Evolutionary conservation across 2,797 vertebrate species (phyloP), one percentile per base, ranked within the genome.

Genomic region (Austrolebias charrua): DNA sequence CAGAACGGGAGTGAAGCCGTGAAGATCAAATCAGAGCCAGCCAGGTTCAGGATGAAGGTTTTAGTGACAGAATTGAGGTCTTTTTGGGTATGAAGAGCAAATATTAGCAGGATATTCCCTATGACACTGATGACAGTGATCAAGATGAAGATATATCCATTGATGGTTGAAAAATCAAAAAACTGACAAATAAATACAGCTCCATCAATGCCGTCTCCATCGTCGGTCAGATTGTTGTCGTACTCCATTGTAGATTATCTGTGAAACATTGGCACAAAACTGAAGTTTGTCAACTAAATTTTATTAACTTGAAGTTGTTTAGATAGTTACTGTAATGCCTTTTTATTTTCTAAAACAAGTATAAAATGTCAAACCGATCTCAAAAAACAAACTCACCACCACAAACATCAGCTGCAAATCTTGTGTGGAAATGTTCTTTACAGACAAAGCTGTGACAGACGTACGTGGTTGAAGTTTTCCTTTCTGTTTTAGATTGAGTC

Each of bases 21-120:
- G 61, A 93, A 91, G 50, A 92, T 3, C 42, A 93, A 58, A 61
- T 93, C 89, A 0, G 92, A 92, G 60, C 66, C 60, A 1, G 72
- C 71, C 69, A 94, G 68, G 69, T 89, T 92, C 29, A 94, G 50
- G 24, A 93, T 50, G 20, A 91, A 91, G 0, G 91, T 3, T 53
- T 88, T 91, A 28, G 89, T 90, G 58, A 83, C 73, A n/a, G 81
- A 79, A 63, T 79, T 89, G 14, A 87, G 46, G 5, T 81, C 71
- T 71, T 91, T 81, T 0, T 78, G 75, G 13, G 51, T 14, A 2
- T 72, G 2, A 0, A 93, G 71, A 9, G 73, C 52, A 2, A 19
- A 74, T 6, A 92, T 14, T 5, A 94, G 75, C 28, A 92, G 61
- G 6, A 51, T 0, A 18, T 94, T 93, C 16, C 86, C 84, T 0